phyloP scores from a whole-genome alignment of 1,140 invertebrate species.

The Pseudomyrmex dendroicus region DNA sequence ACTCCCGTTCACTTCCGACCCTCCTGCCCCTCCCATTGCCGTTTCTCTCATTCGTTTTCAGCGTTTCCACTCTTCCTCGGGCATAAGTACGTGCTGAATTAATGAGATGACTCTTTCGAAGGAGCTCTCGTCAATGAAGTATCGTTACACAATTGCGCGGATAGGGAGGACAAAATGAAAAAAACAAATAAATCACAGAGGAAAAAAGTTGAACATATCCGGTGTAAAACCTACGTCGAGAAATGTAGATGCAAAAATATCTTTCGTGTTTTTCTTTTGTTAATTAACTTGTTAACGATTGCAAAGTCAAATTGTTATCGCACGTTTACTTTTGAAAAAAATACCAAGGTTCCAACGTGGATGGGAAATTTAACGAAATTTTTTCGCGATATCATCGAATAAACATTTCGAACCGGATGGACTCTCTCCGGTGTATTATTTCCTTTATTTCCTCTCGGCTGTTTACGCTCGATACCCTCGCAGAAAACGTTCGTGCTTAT shows the following conservation, averaged over 20 bases:
- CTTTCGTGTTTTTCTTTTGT: too few species aligned
- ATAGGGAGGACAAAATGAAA: background rate
- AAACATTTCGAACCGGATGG: conserved; percentile 29
- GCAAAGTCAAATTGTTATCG: background rate
- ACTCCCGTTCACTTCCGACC: conserved; percentile 16
- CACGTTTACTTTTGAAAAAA: background rate
- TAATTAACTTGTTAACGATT: background rate
- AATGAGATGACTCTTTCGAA: conserved; percentile 72
- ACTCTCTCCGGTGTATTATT: conserved; percentile 33
- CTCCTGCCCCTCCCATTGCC: background rate
- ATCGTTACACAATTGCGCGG: conserved; percentile 61
- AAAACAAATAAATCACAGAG: background rate
- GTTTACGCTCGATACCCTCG: conserved; percentile 43
- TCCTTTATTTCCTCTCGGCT: conserved; percentile 21
- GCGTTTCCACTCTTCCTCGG: background rate
- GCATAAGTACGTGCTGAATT: conserved; percentile 72
- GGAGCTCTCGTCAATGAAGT: conserved; percentile 67
- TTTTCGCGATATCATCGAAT: conserved; percentile 17
- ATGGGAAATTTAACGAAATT: background rate
- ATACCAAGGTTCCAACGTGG: background rate
- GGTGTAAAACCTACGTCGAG: background rate
- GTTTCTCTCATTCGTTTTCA: conserved; percentile 47
- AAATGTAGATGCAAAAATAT: too few species aligned
- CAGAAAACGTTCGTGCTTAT: conserved; percentile 55
- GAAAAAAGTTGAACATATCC: background rate